phyloP scores from a whole-genome alignment of 2,888 invertebrate species.

The Melanargia galathea region DNA sequence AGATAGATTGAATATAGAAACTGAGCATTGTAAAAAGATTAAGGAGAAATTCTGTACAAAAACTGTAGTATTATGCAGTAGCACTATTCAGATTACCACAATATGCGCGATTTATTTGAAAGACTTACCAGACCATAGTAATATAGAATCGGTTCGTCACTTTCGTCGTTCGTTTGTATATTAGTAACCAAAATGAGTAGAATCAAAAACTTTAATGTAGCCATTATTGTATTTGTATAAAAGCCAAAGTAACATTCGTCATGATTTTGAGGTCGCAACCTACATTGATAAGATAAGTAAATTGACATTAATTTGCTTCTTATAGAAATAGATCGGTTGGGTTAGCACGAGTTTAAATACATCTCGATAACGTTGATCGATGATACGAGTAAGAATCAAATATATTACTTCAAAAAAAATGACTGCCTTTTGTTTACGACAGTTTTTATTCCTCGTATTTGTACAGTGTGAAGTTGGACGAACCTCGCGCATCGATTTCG shows the following conservation, averaged over 20 bases:
- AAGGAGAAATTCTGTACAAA: neutral
- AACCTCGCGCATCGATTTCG: too few relatives aligned
- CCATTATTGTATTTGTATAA: conserved; percentile 47
- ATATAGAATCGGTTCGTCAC: conserved; percentile 60
- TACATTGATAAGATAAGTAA: conserved; percentile 60
- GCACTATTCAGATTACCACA: neutral
- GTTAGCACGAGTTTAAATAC: too few relatives aligned
- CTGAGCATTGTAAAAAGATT: neutral
- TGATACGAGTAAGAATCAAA: too few relatives aligned
- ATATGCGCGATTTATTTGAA: neutral
- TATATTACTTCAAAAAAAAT: too few relatives aligned
- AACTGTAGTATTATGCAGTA: neutral
- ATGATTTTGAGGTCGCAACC: conserved; percentile 50
- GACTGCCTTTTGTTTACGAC: too few relatives aligned
- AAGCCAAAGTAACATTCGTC: conserved; percentile 11
- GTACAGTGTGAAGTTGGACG: too few relatives aligned
- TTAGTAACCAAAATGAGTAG: conserved; percentile 45
- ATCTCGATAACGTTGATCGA: too few relatives aligned
- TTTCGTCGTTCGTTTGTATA: conserved; percentile 47
- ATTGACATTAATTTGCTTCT: conserved; percentile 7
- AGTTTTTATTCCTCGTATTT: too few relatives aligned
- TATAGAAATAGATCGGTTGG: neutral
- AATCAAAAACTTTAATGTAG: conserved; percentile 48
- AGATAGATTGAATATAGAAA: too few relatives aligned
- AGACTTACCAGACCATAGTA: conserved; percentile 74